A percentile compares a stretch with the other conserved stretches of the same genome.
phyloP scores from a whole-genome alignment of 2,888 invertebrate species.

The Didymodactylos carnosus region DNA sequence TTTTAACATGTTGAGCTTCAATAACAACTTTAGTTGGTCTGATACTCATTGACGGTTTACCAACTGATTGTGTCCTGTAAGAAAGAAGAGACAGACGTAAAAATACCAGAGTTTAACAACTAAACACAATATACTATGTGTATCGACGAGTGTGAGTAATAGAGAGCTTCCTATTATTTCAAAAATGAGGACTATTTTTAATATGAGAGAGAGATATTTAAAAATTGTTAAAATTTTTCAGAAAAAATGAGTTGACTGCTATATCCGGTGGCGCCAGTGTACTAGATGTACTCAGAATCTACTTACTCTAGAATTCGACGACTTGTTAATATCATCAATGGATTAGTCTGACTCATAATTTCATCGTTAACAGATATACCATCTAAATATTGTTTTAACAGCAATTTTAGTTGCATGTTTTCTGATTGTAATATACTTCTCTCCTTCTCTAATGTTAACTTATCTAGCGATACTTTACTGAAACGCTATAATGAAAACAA shows the following conservation, averaged over 20 bases:
- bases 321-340: conserved; percentile 24
- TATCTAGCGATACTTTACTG: conserved; percentile 42
- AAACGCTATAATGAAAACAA: conserved; percentile 49
- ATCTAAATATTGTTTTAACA: conserved; percentile 35
- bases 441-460: conserved; percentile 37
- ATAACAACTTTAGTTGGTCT: neutral
- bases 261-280: no score
- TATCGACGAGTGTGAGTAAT: no score
- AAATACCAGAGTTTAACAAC: neutral
- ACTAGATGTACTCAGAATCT: no score
- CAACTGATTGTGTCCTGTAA: neutral
- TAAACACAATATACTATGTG: no score
- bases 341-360: conserved; percentile 32
- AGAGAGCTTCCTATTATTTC: no score
- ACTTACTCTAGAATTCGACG: neutral
- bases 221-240: no score
- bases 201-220: no score
- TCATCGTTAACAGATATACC: conserved; percentile 35
- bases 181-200: no score
- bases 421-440: conserved; percentile 38
- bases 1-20: neutral
- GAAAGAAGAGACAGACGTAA: neutral
- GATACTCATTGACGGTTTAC: neutral
- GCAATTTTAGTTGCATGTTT: conserved; percentile 39
- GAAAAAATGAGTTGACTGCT: no score